Evolutionary conservation across 2,888 invertebrate genomes (phyloP).

Genomic region (Orthosia gothica): DNA sequence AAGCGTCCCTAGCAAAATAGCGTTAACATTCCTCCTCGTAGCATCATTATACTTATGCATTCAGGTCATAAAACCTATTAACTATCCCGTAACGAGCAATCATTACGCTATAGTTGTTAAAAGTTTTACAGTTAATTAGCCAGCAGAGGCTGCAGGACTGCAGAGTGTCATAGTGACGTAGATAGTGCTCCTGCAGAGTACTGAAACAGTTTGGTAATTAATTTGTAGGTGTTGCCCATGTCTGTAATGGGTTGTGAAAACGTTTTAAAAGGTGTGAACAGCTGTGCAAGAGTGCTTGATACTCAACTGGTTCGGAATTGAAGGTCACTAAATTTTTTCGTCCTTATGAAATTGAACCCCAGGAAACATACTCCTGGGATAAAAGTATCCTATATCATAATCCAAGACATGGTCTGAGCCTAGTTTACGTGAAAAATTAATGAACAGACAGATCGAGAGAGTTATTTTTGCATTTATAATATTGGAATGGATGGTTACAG

Average conservation of each 20-base stretch:
- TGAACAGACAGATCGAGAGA: too few relatives aligned
- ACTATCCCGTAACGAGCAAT: conserved; percentile 38
- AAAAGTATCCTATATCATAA: too few relatives aligned
- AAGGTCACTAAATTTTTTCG: too few relatives aligned
- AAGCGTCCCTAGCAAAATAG: not conserved
- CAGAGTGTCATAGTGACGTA: conserved; percentile 27
- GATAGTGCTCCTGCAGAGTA: conserved; percentile 21
- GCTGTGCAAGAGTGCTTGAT: not conserved
- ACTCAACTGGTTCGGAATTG: too few relatives aligned
- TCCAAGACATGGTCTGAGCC: too few relatives aligned
- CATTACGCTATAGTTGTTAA: conserved; percentile 33
- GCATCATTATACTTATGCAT: conserved; percentile 32
- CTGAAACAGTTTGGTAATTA: conserved; percentile 11
- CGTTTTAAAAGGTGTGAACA: not conserved
- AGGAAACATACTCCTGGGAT: too few relatives aligned
- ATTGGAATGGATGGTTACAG: too few relatives aligned
- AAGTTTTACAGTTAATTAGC: conserved; percentile 50
- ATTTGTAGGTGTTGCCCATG: too few relatives aligned
- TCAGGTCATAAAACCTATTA: conserved; percentile 53
- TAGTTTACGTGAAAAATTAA: too few relatives aligned
- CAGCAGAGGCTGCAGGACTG: not conserved
- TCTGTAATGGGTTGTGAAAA: too few relatives aligned
- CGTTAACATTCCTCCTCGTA: conserved; percentile 5
- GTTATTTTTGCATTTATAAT: too few relatives aligned
- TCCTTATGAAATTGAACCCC: too few relatives aligned